These are phyloP conservation scores for Meliscaeva auricollis DNA, from an alignment of 2,888 invertebrate genomes.

Conservation along the genomic window DNA sequence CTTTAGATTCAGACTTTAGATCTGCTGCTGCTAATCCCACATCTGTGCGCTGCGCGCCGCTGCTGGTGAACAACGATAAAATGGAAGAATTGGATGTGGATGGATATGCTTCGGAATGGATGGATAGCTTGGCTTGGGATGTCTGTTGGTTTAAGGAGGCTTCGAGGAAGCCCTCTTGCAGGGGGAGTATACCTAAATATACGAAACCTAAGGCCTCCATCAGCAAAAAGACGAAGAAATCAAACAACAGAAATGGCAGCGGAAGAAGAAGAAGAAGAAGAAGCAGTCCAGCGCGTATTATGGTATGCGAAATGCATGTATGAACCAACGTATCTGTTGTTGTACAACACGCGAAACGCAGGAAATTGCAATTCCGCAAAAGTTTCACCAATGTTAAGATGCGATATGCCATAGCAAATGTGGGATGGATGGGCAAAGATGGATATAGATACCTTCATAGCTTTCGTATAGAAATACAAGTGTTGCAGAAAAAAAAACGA, in stretches of 20 bases:
- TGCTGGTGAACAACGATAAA: conserved; percentile 33
- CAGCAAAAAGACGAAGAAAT: too few relatives aligned
- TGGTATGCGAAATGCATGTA: conserved; percentile 74
- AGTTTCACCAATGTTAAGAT: conserved; percentile 74
- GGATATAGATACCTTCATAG: conserved; percentile 7
- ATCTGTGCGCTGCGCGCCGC: conserved; percentile 46
- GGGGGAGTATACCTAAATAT: conserved; percentile 11
- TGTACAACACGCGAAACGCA: conserved; percentile 76
- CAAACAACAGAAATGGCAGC: neutral
- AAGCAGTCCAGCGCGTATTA: conserved; percentile 60
- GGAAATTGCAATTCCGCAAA: conserved; percentile 76
- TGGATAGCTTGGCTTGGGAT: conserved; percentile 66
- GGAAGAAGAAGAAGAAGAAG: conserved; percentile 35
- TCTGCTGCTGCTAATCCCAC: conserved; percentile 44
- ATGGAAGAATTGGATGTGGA: conserved; percentile 61
- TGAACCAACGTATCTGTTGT: conserved; percentile 75
- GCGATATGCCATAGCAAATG: conserved; percentile 63
- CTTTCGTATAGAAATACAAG: neutral
- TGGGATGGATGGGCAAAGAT: conserved; percentile 64
- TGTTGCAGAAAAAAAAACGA: conserved; percentile 28
- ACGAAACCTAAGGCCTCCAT: neutral
- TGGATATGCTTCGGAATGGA: conserved; percentile 70
- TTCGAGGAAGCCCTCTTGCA: conserved; percentile 41
- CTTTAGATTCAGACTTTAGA: conserved; percentile 9
- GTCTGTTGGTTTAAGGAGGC: conserved; percentile 40